Evolutionary conservation across 2,888 invertebrate genomes (phyloP).

Genomic region (Drosophila cracens): DNA sequence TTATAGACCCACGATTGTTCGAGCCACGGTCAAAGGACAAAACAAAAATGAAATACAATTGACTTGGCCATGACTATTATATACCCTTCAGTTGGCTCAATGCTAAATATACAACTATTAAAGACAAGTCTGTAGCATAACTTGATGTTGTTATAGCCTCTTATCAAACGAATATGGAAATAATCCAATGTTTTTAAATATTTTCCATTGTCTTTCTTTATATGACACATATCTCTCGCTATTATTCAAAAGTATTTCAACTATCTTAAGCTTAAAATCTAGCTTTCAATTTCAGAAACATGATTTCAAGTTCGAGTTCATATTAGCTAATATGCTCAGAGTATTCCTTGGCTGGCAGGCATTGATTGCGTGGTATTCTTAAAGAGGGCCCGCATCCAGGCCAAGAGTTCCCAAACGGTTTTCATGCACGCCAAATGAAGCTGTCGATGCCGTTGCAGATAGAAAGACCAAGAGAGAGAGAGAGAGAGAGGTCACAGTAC

Average conservation of each 20-base stretch:
- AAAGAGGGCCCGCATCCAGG: conserved; percentile 40
- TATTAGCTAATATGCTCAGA: background rate
- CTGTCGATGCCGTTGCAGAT: conserved; percentile 45
- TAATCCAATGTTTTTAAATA: background rate
- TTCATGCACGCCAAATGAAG: conserved; percentile 77
- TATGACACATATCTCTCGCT: too few species aligned
- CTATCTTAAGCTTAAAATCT: background rate
- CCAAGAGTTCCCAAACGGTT: conserved; percentile 64
- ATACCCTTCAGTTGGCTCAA: conserved; percentile 14
- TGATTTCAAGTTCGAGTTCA: too few species aligned
- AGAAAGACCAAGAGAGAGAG: conserved; percentile 22
- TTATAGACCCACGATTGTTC: conserved; percentile 45
- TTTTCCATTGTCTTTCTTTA: background rate
- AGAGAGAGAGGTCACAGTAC: conserved; percentile 24
- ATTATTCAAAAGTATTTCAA: background rate
- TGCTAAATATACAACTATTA: background rate
- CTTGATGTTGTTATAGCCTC: background rate
- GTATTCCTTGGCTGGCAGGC: background rate
- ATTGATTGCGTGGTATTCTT: conserved; percentile 21
- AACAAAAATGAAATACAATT: background rate
- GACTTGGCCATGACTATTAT: background rate
- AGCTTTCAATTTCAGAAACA: background rate
- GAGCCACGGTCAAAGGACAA: conserved; percentile 33
- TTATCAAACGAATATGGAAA: too few species aligned
- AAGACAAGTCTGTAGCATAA: background rate